Conservation (phyloP, 2,113 vertebrate genomes). For the Excalfactoria chinensis region DNA sequence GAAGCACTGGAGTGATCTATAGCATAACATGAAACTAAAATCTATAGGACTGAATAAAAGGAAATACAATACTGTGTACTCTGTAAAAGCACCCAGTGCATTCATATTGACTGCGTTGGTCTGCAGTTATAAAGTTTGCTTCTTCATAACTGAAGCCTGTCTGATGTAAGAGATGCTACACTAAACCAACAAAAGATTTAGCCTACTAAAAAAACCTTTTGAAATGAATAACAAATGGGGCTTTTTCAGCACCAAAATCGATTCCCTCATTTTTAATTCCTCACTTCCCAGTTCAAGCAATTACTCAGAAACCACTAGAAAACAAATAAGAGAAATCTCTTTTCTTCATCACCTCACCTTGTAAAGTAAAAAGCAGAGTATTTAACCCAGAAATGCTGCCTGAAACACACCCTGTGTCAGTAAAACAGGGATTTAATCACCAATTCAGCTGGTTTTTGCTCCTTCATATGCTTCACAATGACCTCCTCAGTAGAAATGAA, state of each 20-base stretch:
- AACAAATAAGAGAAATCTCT: neutral
- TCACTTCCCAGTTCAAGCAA: neutral
- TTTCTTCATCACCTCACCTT: neutral
- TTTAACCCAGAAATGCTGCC: neutral
- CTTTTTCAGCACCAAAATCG: neutral
- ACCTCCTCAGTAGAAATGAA: neutral
- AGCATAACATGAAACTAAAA: neutral
- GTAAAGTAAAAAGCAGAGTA: neutral
- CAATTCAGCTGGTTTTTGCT: neutral
- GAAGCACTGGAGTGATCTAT: neutral
- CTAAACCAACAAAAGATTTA: neutral
- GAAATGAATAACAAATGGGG: neutral
- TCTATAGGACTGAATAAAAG: neutral
- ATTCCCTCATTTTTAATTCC: neutral
- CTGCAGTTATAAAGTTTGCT: neutral
- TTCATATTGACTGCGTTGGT: neutral
- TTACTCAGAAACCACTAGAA: neutral
- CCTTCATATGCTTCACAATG: neutral
- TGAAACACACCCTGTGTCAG: neutral
- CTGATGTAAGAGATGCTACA: neutral
- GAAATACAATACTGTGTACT: neutral
- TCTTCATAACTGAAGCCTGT: neutral
- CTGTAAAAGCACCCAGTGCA: neutral
- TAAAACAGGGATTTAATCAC: neutral
- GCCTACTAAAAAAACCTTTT: neutral